Percentiles rank a stretch among this genome's conserved stretches.
These are phyloP conservation scores for Galbula dea DNA, from an alignment of 2,113 vertebrate species.

Conservation along the genomic window DNA sequence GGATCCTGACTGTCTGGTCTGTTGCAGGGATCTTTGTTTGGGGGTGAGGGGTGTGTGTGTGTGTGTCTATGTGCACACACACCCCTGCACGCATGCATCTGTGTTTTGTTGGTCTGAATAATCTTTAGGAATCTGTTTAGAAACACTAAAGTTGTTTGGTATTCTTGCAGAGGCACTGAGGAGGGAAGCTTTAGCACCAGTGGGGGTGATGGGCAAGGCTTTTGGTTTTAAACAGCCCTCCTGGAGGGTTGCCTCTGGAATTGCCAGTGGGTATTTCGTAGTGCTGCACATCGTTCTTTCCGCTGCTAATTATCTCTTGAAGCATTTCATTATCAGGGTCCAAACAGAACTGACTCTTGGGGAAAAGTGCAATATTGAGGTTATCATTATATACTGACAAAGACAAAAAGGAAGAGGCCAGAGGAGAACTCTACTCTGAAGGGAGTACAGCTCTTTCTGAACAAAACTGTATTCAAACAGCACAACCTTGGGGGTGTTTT, in stretches of 20 bases:
- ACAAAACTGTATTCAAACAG: slow-evolving; percentile 64
- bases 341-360: slow-evolving; percentile 70
- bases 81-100: neutral
- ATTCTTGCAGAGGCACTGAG: slow-evolving; percentile 19
- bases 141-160: neutral
- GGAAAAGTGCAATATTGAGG: slow-evolving; percentile 68
- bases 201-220: neutral
- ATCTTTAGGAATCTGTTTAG: slow-evolving; percentile 4
- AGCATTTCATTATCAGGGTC: slow-evolving; percentile 79
- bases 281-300: slow-evolving; percentile 62
- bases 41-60: neutral
- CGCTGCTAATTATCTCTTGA: slow-evolving; percentile 74
- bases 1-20: neutral
- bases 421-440: slow-evolving; percentile 42
- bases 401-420: slow-evolving; percentile 40
- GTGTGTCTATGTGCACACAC: neutral
- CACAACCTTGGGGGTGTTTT: slow-evolving; percentile 36
- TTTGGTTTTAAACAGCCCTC: slow-evolving; percentile 20
- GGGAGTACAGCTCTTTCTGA: slow-evolving; percentile 58
- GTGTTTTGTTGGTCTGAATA: neutral
- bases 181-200: neutral
- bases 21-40: neutral
- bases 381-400: slow-evolving; percentile 26
- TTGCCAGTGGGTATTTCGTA: slow-evolving; percentile 40
- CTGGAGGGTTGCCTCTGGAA: neutral